A percentile compares a stretch with the other conserved stretches of the same genome.
These are phyloP conservation scores for Listronotus bonariensis DNA, from an alignment of 1,140 invertebrate species.

Conservation along the genomic window DNA sequence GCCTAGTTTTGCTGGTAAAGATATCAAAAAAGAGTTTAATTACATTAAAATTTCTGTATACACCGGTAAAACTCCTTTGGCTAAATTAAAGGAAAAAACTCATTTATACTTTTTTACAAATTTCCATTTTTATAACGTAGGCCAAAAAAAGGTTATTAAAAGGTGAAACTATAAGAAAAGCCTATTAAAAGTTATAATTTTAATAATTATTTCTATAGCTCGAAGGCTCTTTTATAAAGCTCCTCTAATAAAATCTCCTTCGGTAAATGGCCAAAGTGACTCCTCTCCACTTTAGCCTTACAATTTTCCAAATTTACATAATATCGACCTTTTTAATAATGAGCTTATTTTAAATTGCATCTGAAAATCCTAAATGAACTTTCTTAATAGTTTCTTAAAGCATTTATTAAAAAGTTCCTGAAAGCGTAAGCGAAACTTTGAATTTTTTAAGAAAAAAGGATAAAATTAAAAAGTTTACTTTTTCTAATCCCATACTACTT, in stretches of 20 bases:
- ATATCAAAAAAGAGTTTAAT: too few relatives aligned
- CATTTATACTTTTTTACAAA: too few relatives aligned
- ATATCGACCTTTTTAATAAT: constrained; percentile 15
- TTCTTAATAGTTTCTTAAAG: constrained; percentile 8
- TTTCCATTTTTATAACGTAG: too few relatives aligned
- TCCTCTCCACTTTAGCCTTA: constrained; percentile 2
- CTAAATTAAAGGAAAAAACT: too few relatives aligned
- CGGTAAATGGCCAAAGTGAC: constrained; percentile 1
- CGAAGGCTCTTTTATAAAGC: not conserved
- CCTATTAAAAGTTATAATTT: constrained; percentile 25
- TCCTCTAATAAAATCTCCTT: constrained; percentile 13
- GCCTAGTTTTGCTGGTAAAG: too few relatives aligned
- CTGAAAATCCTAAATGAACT: constrained; percentile 16
- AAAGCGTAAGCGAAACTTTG: not conserved
- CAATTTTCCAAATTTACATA: constrained; percentile 24
- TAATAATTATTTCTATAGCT: constrained; percentile 12
- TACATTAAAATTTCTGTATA: too few relatives aligned
- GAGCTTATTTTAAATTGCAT: constrained; percentile 18
- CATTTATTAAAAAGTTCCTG: not conserved
- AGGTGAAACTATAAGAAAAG: constrained; percentile 8
- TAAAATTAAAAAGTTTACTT: too few relatives aligned
- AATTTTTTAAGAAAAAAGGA: too few relatives aligned
- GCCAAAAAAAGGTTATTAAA: too few relatives aligned
- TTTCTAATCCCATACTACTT: too few relatives aligned
- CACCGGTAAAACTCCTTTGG: too few relatives aligned